These are phyloP conservation scores for Spicauda simplicius DNA, from an alignment of 2,888 invertebrate genomes.

Conservation along the genomic window DNA sequence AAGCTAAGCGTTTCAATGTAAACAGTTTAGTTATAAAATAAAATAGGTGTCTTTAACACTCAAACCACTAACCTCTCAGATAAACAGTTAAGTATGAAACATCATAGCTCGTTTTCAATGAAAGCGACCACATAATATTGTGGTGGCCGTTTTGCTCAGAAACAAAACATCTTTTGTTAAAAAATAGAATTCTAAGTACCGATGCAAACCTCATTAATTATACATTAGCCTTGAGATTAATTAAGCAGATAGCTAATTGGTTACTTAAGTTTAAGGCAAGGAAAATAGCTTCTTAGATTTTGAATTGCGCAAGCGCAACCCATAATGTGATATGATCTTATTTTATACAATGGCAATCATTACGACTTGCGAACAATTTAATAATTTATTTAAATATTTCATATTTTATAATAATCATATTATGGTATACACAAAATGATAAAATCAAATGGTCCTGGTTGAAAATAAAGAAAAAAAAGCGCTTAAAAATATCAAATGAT, in stretches of 20 bases:
- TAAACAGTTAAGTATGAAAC: neutral
- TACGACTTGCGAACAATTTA: too few species aligned
- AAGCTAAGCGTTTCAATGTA: neutral
- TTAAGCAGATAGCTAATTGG: neutral
- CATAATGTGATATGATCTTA: neutral
- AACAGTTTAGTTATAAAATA: neutral
- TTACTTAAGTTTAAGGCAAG: neutral
- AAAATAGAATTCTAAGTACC: neutral
- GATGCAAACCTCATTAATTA: neutral
- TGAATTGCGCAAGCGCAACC: neutral
- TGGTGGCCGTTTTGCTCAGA: neutral
- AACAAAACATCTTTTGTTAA: neutral
- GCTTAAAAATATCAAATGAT: too few species aligned
- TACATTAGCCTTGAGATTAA: neutral
- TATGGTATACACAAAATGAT: too few species aligned
- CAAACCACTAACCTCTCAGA: neutral
- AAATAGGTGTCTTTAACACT: neutral
- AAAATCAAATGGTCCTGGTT: too few species aligned
- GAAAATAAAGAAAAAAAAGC: too few species aligned
- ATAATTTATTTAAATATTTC: too few species aligned
- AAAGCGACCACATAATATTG: neutral
- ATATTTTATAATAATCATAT: too few species aligned
- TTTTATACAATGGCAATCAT: too few species aligned
- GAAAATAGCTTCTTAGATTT: neutral
- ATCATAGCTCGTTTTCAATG: neutral